Base-by-base conservation (phyloP, 2,888 invertebrate genomes). In the Drosophila mettleri region DNA sequence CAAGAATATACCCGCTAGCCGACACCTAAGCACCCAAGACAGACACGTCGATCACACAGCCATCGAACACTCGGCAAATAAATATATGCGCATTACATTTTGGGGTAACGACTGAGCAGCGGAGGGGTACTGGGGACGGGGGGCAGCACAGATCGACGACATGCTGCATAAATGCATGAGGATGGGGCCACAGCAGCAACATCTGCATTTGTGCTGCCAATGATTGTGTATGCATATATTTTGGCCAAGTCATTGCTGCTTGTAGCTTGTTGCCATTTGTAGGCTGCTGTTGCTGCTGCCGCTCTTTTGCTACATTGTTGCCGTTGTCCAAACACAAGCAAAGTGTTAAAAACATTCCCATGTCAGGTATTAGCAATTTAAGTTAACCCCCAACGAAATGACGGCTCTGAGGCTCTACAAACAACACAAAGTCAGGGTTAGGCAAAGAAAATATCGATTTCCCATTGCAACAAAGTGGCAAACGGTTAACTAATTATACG, bases 271-370 rank as follows among this genome's bases (percentile, higher is more conserved):
- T 80, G 74, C 73, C 64, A 61, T 72, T 74, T 74, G 66, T 60
- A 69, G 54, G 62, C 22, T 39, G 52, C 8, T 16, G 53, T 12
- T 46, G 46, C 3, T 46, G 46, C 18, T 20, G 46, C 14, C 14
- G 31, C 1, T 31, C 49, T 33, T 14, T 18, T n/a, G 22, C 49
- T 14, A 22, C 74, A 73, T 80, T 86, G 84, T 80, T 83, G 80
- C 66, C 67, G 74, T 72, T 83, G 88, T 86, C 83, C 80, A 86
- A 83, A 80, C 79, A 87, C 87, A 85, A 77, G 66, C 62, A 66
- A 83, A 81, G 85, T 86, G 85, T 81, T 86, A 88, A 86, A 86
- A 85, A 85, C 87, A 86, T 86, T 86, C 85, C 88, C 78, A 86
- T 86, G 85, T 86, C 85, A 80, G 77, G 84, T 86, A 88, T 86